Evolutionary conservation across 2,888 invertebrate genomes (phyloP).

Genomic region (Strigamia maritima): DNA sequence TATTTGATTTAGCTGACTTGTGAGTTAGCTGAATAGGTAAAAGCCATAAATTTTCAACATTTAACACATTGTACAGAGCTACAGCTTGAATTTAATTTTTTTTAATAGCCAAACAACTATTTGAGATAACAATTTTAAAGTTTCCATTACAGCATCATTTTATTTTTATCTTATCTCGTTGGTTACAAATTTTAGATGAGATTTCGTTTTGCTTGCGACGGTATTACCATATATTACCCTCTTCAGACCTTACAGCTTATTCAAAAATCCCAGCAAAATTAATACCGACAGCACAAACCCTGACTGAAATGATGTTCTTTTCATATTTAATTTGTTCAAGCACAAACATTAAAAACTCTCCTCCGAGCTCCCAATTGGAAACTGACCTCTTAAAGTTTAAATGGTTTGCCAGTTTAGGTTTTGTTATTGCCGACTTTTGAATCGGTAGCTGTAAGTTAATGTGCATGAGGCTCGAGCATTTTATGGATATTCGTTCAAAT

Average conservation of each 20-base stretch:
- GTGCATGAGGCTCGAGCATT: not conserved
- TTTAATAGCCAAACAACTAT: too few species aligned
- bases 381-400: not conserved
- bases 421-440: constrained; percentile 1
- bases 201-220: not conserved
- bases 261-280: not conserved
- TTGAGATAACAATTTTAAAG: too few species aligned
- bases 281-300: not conserved
- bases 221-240: too few species aligned
- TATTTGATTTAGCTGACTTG: too few species aligned
- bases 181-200: not conserved
- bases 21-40: too few species aligned
- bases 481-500: constrained; percentile 10
- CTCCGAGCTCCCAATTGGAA: not conserved
- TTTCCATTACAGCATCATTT: too few species aligned
- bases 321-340: not conserved
- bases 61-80: too few species aligned
- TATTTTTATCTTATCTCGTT: too few species aligned
- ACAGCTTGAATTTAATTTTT: too few species aligned
- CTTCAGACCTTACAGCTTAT: not conserved
- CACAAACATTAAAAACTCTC: not conserved
- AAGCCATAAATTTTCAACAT: too few species aligned
- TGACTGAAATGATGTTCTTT: not conserved
- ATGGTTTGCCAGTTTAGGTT: not conserved
- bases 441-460: constrained; percentile 10